phyloP scores from a whole-genome alignment of 2,797 vertebrate species.

The Rachycentron canadum region DNA sequence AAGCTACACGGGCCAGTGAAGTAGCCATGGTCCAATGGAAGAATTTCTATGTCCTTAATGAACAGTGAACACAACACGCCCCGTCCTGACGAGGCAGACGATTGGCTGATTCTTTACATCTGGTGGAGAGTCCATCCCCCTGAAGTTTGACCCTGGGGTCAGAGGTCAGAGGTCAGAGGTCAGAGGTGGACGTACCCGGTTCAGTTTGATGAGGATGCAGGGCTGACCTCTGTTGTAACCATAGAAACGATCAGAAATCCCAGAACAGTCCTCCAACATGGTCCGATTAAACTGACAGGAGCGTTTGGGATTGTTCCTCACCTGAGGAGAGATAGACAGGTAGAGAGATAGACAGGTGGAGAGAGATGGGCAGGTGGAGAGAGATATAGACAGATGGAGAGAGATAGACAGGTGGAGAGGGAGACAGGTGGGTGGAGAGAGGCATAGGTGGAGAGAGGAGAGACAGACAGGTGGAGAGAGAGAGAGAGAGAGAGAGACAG shows the following conservation, averaged over 20 bases:
- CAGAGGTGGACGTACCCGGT: slow-evolving; percentile 74
- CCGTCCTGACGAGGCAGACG: too few species aligned
- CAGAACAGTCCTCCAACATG: slow-evolving; percentile 86
- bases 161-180: slow-evolving; percentile 16
- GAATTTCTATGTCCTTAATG: too few species aligned
- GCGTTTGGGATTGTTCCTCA: slow-evolving; percentile 90
- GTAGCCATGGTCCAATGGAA: too few species aligned
- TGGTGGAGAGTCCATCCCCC: too few species aligned
- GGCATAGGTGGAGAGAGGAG: not conserved
- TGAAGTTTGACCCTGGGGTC: too few species aligned
- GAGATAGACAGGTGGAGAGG: not conserved
- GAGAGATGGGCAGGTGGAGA: not conserved
- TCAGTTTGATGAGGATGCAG: slow-evolving; percentile 88
- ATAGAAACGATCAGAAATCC: slow-evolving; percentile 82
- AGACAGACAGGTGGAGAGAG: not conserved
- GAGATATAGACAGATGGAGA: not conserved
- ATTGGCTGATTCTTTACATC: too few species aligned
- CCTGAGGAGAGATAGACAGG: slow-evolving; percentile 48
- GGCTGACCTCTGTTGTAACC: slow-evolving; percentile 88
- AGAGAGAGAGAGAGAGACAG: not conserved
- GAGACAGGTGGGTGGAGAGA: not conserved
- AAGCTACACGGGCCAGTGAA: too few species aligned
- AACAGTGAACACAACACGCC: too few species aligned
- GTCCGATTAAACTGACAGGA: slow-evolving; percentile 92
- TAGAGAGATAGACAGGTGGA: not conserved